Evolutionary conservation across 53 echinoderm and acorn worm species (phyloP).

Genomic region (Glandiceps talaboti): DNA sequence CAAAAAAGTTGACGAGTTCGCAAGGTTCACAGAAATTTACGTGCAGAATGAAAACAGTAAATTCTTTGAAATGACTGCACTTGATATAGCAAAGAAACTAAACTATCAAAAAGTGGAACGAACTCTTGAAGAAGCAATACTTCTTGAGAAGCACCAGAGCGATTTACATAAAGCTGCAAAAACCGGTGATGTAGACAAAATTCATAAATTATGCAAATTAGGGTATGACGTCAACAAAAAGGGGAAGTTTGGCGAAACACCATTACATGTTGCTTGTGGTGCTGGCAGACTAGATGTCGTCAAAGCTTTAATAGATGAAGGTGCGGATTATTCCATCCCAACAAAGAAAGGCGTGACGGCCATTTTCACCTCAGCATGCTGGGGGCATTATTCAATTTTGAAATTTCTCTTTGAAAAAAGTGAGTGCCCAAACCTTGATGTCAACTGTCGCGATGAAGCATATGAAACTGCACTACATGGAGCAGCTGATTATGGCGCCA

Average conservation of each 20-base stretch:
- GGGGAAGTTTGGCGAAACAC: neutral
- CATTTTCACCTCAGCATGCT: neutral
- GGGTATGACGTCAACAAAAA: neutral
- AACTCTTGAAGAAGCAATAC: neutral
- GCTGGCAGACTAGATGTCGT: neutral
- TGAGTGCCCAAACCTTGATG: neutral
- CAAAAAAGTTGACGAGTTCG: neutral
- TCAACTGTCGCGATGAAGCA: neutral
- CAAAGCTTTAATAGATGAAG: neutral
- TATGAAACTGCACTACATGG: neutral
- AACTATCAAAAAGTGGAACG: neutral
- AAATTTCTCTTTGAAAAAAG: neutral
- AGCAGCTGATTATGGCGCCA: neutral
- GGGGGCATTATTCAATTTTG: neutral
- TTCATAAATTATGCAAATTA: neutral
- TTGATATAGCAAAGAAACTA: neutral
- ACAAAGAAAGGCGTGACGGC: neutral
- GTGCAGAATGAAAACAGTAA: neutral
- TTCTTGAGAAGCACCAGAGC: neutral
- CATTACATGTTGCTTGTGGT: neutral
- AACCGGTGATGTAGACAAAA: neutral
- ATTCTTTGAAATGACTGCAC: neutral
- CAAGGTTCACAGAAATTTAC: neutral
- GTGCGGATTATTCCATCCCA: neutral
- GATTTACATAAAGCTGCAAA: neutral